Conservation (phyloP, 2,888 invertebrate genomes). For the Brachypalpus laphriformis region DNA sequence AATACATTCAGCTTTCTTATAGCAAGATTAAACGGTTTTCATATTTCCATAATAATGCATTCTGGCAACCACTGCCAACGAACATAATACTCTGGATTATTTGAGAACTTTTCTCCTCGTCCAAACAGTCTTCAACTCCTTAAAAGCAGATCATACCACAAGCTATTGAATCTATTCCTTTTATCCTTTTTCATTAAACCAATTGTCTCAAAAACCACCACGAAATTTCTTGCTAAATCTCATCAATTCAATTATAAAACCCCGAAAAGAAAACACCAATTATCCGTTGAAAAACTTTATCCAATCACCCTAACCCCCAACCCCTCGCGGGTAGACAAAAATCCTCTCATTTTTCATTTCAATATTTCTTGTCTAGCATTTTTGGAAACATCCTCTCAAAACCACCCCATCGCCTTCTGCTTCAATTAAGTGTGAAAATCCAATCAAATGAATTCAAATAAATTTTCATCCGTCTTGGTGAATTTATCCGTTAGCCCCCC, state of each 20-base stretch:
- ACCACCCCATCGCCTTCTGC: neutral
- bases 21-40: no score
- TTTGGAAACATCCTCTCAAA: neutral
- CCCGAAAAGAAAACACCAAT: neutral
- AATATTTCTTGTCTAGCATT: constrained; percentile 2
- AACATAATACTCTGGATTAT: no score
- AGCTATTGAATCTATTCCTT: no score
- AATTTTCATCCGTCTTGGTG: constrained; percentile 49
- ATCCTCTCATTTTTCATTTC: constrained; percentile 1
- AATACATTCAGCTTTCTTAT: no score
- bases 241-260: neutral
- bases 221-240: neutral
- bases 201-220: neutral
- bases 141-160: no score
- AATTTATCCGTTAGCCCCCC: constrained; percentile 4
- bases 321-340: no score
- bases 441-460: constrained; percentile 60
- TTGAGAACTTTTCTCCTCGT: no score
- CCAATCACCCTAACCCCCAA: neutral
- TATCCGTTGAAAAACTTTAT: neutral
- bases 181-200: neutral
- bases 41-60: no score
- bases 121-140: no score
- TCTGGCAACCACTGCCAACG: no score
- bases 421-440: constrained; percentile 63